These are phyloP conservation scores for Agapornis roseicollis DNA, from an alignment of 2,113 vertebrate genomes.

Conservation along the genomic window DNA sequence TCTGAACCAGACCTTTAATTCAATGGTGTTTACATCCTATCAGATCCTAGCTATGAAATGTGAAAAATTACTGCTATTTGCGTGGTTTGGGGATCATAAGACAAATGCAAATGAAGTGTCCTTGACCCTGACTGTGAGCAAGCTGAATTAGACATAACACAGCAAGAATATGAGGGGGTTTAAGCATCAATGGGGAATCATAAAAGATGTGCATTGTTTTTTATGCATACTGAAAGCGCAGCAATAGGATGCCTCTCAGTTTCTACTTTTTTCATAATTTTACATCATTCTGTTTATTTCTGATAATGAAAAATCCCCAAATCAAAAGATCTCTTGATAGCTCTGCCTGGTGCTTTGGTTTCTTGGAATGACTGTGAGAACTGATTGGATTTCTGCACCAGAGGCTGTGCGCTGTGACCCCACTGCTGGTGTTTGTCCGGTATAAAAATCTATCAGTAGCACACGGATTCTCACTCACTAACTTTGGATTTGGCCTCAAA, in stretches of 20 bases:
- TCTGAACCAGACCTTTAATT: not conserved
- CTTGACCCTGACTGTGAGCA: not conserved
- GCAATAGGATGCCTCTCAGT: not conserved
- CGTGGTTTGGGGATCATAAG: not conserved
- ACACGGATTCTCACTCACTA: not conserved
- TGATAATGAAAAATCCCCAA: not conserved
- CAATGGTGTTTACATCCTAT: not conserved
- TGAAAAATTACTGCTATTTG: not conserved
- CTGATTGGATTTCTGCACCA: not conserved
- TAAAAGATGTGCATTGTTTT: not conserved
- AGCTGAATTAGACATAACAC: not conserved
- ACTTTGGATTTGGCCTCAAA: constrained; percentile 6
- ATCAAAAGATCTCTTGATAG: not conserved
- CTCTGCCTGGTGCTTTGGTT: not conserved
- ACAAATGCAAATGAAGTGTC: not conserved
- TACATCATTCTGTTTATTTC: not conserved
- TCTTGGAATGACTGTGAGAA: not conserved
- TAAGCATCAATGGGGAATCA: not conserved
- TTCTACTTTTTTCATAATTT: not conserved
- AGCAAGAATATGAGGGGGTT: not conserved
- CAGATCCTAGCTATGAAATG: not conserved
- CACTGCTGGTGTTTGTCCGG: not conserved
- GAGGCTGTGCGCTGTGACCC: not conserved
- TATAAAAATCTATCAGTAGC: not conserved
- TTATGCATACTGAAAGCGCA: not conserved